phyloP scores from a whole-genome alignment of 2,113 vertebrate genomes.

The Pteruthius melanotis region DNA sequence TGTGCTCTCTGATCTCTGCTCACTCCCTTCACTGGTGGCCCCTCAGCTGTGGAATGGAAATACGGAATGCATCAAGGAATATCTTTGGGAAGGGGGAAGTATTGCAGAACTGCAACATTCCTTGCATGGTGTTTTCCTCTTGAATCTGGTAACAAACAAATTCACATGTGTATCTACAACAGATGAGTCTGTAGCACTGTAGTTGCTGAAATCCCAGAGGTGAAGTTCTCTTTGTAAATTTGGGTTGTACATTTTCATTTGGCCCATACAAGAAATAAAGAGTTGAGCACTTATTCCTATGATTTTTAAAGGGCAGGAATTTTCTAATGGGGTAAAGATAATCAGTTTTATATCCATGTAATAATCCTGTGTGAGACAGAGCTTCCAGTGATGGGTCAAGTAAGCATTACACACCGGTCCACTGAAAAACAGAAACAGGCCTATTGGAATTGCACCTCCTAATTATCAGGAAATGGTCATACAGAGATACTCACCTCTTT shows the following conservation, averaged over 20 bases:
- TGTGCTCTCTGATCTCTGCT: background rate
- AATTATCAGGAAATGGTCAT: background rate
- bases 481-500: background rate
- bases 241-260: background rate
- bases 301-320: background rate
- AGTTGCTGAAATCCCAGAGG: background rate
- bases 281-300: background rate
- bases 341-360: background rate
- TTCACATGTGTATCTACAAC: background rate
- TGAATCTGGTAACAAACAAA: background rate
- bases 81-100: background rate
- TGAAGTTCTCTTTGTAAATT: background rate
- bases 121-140: background rate
- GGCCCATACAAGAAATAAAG: background rate
- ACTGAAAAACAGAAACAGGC: background rate
- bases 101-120: background rate
- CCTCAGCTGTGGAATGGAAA: background rate
- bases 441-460: background rate
- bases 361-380: background rate
- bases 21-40: accelerated
- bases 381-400: background rate
- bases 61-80: background rate
- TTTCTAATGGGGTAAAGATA: background rate
- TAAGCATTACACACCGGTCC: background rate
- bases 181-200: background rate